Evolutionary conservation across 2,888 invertebrate genomes (phyloP), one percentile per base, ranked within the genome.

Genomic region (Ferdinandea cuprea): DNA sequence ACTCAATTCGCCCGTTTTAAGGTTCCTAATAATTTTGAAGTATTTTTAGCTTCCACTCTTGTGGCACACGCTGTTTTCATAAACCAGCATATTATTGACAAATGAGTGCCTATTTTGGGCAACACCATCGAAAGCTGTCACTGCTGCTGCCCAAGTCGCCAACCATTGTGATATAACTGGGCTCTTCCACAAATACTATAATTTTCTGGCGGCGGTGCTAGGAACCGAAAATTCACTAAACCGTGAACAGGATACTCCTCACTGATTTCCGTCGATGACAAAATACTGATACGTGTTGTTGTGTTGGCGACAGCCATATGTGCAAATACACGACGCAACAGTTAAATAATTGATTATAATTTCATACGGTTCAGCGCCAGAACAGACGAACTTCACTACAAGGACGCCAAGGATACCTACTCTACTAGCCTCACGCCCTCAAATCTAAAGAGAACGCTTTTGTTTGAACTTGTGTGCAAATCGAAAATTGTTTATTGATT

Each of bases 401-500:
- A 74, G 63, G 74, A 74, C 63, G 17, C 35, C 37, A 25, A 50
- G 9, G 40, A 40, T 37, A 52, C 13, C 35, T 21, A 54, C 37
- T 7, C 13, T 30, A 8, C 13, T n/a, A n/a, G n/a, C 6, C 35
- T n/a, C 46, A 13, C 3, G 17, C 8, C 21, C 9, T 9, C 9
- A 3, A 7, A 1, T 13, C 19, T 40, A n/a, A 15, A 61, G 5
- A 32, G 21, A n/a, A 65, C 17, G 44, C 46, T 46, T 69, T 68
- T 40, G 46, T 69, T 81, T 76, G 80, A 76, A 76, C 50, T 65
- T 65, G 42, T 59, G 76, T 59, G 28, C 37, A 71, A 71, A 73
- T 80, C 65, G 84, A 85, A 86, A 86, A 85, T 85, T 79, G 85
- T 79, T 85, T 85, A 86, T 85, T 85, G 86, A 86, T 85, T 85